Evolutionary conservation across 2,888 invertebrate species (phyloP).

Genomic region (Drosophila macrospina): DNA sequence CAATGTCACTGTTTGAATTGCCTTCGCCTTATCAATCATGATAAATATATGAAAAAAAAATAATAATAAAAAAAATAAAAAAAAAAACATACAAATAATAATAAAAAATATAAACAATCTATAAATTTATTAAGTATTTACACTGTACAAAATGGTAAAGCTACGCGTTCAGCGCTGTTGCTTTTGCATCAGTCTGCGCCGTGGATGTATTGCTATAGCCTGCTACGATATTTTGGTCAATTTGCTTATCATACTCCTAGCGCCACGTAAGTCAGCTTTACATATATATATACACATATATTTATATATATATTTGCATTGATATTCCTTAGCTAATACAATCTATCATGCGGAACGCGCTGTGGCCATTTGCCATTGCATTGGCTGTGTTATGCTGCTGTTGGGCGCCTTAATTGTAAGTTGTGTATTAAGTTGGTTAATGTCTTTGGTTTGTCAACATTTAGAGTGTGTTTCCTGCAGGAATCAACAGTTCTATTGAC

Average conservation of each 20-base stretch:
- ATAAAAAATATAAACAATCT: slow-evolving; percentile 5
- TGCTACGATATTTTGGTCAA: slow-evolving; percentile 30
- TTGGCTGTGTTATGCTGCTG: slow-evolving; percentile 58
- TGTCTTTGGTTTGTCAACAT: no score
- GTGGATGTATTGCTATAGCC: slow-evolving; percentile 38
- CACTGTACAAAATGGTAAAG: slow-evolving; percentile 8
- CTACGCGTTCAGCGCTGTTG: slow-evolving; percentile 27
- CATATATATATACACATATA: not conserved
- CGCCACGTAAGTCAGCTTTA: slow-evolving; percentile 1
- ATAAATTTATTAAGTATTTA: slow-evolving; percentile 4
- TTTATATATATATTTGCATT: not conserved
- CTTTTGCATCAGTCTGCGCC: slow-evolving; percentile 35
- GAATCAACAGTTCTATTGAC: slow-evolving; percentile 53
- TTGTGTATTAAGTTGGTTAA: not conserved
- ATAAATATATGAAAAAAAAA: slow-evolving; percentile 18
- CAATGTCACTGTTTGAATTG: slow-evolving; percentile 17
- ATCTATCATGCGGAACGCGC: slow-evolving; percentile 48
- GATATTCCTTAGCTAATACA: slow-evolving; percentile 8
- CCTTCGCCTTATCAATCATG: slow-evolving; percentile 42
- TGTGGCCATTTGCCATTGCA: slow-evolving; percentile 64
- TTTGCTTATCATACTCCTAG: slow-evolving; percentile 1
- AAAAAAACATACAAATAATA: not conserved
- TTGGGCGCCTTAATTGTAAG: slow-evolving; percentile 59
- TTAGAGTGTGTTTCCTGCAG: no score
- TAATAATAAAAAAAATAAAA: not conserved